These are phyloP conservation scores for Morone chrysops DNA, from an alignment of 2,113 vertebrate species.

Conservation along the genomic window DNA sequence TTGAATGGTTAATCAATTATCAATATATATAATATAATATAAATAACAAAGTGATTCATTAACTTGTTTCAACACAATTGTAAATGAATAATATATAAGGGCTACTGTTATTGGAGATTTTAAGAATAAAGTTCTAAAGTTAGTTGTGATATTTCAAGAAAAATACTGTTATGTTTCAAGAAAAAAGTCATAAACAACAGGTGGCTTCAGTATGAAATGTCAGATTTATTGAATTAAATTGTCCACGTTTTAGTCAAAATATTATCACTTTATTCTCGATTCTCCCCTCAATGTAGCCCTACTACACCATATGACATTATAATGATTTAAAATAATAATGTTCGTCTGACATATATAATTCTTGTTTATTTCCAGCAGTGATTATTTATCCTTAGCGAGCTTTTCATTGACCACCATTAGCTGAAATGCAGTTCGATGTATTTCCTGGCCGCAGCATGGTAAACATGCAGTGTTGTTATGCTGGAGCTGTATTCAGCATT, in stretches of 20 bases:
- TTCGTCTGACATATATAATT: too few relatives aligned
- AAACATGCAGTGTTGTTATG: neutral
- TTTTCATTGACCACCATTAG: too few relatives aligned
- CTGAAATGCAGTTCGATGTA: too few relatives aligned
- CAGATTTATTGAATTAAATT: too few relatives aligned
- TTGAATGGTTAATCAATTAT: neutral
- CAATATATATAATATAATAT: neutral
- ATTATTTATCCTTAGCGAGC: too few relatives aligned
- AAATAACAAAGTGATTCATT: neutral
- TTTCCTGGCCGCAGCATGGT: neutral
- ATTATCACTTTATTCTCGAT: too few relatives aligned
- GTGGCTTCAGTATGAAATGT: too few relatives aligned
- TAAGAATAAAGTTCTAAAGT: neutral
- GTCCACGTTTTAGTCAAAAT: too few relatives aligned
- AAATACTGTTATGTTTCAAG: neutral
- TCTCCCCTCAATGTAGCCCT: too few relatives aligned
- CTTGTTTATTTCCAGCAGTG: too few relatives aligned
- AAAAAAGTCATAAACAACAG: neutral
- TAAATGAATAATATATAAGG: neutral
- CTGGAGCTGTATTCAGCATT: neutral
- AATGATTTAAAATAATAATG: too few relatives aligned
- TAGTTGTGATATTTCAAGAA: neutral
- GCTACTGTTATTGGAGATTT: neutral
- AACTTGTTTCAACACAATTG: neutral
- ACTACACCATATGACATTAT: too few relatives aligned